Evolutionary conservation across 2,113 vertebrate genomes (phyloP).

Genomic region (Zosterops japonicus): DNA sequence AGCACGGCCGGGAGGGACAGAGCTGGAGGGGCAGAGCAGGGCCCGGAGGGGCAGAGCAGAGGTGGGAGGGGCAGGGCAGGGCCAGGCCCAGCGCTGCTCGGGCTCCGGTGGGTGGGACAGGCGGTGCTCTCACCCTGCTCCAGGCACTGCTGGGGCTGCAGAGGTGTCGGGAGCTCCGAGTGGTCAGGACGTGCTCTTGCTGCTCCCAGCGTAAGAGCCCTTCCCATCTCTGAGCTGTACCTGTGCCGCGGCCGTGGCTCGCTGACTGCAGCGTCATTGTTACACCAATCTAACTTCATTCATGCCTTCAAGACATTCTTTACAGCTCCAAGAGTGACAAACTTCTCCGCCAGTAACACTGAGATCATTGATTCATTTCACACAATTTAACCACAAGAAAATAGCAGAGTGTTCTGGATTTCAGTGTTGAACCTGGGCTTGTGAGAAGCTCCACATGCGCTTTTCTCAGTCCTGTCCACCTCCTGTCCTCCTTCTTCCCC

Average conservation of each 20-base stretch:
- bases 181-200: fast-evolving
- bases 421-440: not conserved
- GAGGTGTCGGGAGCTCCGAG: not conserved
- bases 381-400: not conserved
- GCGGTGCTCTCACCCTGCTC: fast-evolving
- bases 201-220: not conserved
- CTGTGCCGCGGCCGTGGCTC: fast-evolving
- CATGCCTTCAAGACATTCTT: not conserved
- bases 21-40: not conserved
- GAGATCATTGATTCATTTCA: not conserved
- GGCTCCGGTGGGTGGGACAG: fast-evolving
- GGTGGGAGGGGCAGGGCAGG: not conserved
- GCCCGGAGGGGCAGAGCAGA: not conserved
- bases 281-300: not conserved
- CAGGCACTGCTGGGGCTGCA: not conserved
- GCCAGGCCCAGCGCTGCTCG: not conserved
- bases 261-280: not conserved
- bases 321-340: not conserved
- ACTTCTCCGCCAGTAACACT: not conserved
- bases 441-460: not conserved
- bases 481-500: not conserved
- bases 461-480: not conserved
- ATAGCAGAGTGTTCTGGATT: not conserved
- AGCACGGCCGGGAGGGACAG: too few species aligned
- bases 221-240: not conserved